phyloP scores from a whole-genome alignment of 2,797 vertebrate genomes.

The Mastacembelus armatus region DNA sequence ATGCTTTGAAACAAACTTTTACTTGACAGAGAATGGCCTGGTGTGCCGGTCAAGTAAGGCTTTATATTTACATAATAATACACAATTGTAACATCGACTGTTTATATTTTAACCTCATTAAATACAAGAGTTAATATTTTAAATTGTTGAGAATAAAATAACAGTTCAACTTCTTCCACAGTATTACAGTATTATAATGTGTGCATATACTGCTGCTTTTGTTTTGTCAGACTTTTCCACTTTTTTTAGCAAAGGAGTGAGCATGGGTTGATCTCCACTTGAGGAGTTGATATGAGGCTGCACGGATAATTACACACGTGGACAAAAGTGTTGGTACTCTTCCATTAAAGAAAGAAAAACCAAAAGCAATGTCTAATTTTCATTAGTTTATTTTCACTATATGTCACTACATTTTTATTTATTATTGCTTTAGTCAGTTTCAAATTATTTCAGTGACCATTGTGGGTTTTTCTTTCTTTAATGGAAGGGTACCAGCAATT shows the following conservation, averaged over 20 bases:
- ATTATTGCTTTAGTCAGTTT: too few species aligned
- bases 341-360: too few species aligned
- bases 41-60: slow-evolving; percentile 21
- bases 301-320: too few species aligned
- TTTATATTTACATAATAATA: slow-evolving; percentile 7
- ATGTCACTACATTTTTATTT: too few species aligned
- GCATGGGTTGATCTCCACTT: neutral
- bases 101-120: neutral
- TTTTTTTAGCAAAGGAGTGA: slow-evolving; percentile 36
- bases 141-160: neutral
- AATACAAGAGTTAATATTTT: neutral
- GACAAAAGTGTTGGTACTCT: too few species aligned
- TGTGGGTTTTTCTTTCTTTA: too few species aligned
- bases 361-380: too few species aligned
- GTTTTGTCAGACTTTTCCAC: slow-evolving; percentile 21
- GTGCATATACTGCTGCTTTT: slow-evolving; percentile 4
- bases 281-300: slow-evolving; percentile 31
- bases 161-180: neutral
- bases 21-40: slow-evolving; percentile 20
- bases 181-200: neutral
- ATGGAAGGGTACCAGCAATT: too few species aligned
- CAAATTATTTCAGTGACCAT: too few species aligned
- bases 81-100: neutral
- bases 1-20: slow-evolving; percentile 44
- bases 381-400: too few species aligned